phyloP scores from a whole-genome alignment of 1,140 invertebrate species.

The Habropoda laboriosa region DNA sequence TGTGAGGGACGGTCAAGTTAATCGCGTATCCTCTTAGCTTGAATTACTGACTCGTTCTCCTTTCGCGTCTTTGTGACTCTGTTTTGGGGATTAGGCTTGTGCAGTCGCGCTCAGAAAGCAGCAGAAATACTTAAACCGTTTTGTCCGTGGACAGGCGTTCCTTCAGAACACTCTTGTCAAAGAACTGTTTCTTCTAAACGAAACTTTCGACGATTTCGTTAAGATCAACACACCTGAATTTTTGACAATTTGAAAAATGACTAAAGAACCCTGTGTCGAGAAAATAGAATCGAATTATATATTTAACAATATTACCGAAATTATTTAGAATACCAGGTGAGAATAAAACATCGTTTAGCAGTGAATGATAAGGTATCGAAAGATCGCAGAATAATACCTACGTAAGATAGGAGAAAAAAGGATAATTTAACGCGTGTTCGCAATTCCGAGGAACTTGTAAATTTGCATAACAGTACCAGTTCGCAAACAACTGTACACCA shows the following conservation, averaged over 20 bases:
- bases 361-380: too few species aligned
- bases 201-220: too few species aligned
- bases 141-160: background rate
- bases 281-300: too few species aligned
- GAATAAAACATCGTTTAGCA: too few species aligned
- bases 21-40: conserved; percentile 31
- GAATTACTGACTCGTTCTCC: conserved; percentile 15
- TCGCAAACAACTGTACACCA: background rate
- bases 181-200: background rate
- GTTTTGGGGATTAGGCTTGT: conserved; percentile 11
- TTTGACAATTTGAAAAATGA: too few species aligned
- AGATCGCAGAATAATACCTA: too few species aligned
- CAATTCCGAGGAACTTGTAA: background rate
- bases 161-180: background rate
- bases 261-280: too few species aligned
- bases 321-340: too few species aligned
- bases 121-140: background rate
- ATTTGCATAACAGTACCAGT: background rate
- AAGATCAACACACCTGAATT: too few species aligned
- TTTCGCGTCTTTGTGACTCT: conserved; percentile 6
- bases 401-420: background rate
- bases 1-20: conserved; percentile 5
- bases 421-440: too few species aligned
- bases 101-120: background rate
- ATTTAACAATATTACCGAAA: too few species aligned